These are phyloP conservation scores for Oedothorax gibbosus DNA, from an alignment of 1,140 invertebrate genomes.

Conservation along the genomic window DNA sequence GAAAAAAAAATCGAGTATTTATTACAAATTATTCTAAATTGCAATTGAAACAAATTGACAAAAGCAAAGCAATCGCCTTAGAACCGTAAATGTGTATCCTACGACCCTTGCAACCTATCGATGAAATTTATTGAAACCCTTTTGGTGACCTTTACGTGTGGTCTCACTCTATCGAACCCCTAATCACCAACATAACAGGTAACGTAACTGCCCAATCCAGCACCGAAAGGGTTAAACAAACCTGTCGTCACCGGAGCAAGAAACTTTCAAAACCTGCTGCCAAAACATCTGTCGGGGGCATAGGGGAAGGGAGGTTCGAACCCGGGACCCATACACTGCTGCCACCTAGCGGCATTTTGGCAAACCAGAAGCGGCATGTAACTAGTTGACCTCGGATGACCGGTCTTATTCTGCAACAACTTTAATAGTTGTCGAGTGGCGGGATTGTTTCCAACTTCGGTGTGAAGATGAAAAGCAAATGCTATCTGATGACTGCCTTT, in stretches of 20 bases:
- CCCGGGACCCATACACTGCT: conserved; percentile 27
- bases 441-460: not conserved
- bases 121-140: conserved; percentile 3
- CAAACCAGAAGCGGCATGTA: conserved; percentile 39
- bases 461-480: conserved; percentile 23
- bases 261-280: conserved; percentile 35
- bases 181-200: conserved; percentile 14
- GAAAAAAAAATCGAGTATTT: no score
- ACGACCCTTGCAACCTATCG: no score
- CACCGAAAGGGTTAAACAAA: conserved; percentile 38
- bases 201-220: not conserved
- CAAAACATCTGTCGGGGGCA: conserved; percentile 30
- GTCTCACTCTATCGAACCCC: conserved; percentile 6
- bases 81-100: no score
- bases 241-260: conserved; percentile 11
- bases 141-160: conserved; percentile 32
- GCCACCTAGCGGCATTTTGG: conserved; percentile 24
- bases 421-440: not conserved
- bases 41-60: no score
- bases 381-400: conserved; percentile 44
- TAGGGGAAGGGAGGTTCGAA: conserved; percentile 32
- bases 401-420: conserved; percentile 3
- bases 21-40: no score
- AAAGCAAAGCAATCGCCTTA: no score
- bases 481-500: conserved; percentile 8